phyloP scores from a whole-genome alignment of 1,140 invertebrate species.

The Drosophila aff. region DNA sequence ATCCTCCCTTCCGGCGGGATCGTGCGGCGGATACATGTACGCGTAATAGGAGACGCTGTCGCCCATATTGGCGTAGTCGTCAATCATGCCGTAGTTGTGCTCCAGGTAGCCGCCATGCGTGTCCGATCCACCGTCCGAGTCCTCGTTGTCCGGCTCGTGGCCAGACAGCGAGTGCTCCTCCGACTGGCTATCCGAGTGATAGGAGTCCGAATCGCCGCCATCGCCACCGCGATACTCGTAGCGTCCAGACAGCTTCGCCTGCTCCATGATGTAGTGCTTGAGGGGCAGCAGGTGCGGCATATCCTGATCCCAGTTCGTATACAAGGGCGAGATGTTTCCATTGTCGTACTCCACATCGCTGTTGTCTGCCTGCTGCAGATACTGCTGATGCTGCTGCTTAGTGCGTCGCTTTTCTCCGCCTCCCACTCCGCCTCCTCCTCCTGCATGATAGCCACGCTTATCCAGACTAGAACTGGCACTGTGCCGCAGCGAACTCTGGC shows the following conservation, averaged over 20 bases:
- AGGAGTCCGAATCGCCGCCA: constrained; percentile 89
- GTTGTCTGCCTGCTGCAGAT: constrained; percentile 67
- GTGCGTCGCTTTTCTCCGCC: constrained; percentile 75
- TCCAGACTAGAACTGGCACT: constrained; percentile 84
- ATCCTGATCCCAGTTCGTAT: constrained; percentile 90
- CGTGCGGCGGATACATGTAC: constrained; percentile 86
- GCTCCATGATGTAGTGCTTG: constrained; percentile 95
- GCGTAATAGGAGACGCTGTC: constrained; percentile 87
- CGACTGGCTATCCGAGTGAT: constrained; percentile 87
- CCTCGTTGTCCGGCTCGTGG: constrained; percentile 90
- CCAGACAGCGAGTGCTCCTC: constrained; percentile 87
- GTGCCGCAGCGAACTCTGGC: constrained; percentile 68
- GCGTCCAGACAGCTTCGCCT: constrained; percentile 91
- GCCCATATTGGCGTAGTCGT: constrained; percentile 84
- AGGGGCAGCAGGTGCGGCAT: constrained; percentile 91
- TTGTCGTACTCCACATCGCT: constrained; percentile 86
- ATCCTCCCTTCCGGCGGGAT: constrained; percentile 80
- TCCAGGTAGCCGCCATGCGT: constrained; percentile 88
- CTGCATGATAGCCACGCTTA: constrained; percentile 83
- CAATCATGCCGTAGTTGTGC: constrained; percentile 86
- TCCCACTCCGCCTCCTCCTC: constrained; percentile 80
- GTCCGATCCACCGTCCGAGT: constrained; percentile 88
- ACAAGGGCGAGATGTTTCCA: constrained; percentile 88
- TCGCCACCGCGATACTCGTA: constrained; percentile 86
- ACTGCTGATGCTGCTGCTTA: constrained; percentile 63